Conservation (phyloP, 2,888 invertebrate genomes). For the Heteropelma amictum region DNA sequence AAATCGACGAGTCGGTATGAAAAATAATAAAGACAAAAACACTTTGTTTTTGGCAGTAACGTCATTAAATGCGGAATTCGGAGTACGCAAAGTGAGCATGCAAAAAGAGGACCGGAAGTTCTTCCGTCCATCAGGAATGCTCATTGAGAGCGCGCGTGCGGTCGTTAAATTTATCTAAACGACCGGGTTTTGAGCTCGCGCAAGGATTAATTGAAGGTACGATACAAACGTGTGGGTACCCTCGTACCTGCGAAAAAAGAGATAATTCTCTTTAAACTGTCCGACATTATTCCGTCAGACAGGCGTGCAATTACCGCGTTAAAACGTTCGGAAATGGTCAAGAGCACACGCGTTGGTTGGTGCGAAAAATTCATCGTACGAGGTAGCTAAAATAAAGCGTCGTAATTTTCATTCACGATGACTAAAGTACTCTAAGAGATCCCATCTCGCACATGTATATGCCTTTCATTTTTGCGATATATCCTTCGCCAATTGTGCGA, state of each 20-base stretch:
- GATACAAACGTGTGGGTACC: slow-evolving; percentile 9
- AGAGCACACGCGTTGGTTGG: slow-evolving; percentile 2
- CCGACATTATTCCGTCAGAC: slow-evolving; percentile 61
- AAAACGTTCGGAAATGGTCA: slow-evolving; percentile 28
- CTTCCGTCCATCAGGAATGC: slow-evolving; percentile 19
- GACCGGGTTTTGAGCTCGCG: slow-evolving; percentile 1
- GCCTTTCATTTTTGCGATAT: neutral
- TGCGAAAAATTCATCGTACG: slow-evolving; percentile 21
- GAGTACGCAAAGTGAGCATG: too few species aligned
- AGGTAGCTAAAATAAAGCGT: slow-evolving; percentile 34
- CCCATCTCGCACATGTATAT: too few species aligned
- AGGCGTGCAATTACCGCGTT: slow-evolving; percentile 43
- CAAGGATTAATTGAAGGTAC: slow-evolving; percentile 40
- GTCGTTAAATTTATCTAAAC: slow-evolving; percentile 42
- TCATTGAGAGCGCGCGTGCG: slow-evolving; percentile 30
- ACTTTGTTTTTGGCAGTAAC: too few species aligned
- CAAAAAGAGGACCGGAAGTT: slow-evolving; percentile 10
- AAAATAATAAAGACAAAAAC: too few species aligned
- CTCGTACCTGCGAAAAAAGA: neutral
- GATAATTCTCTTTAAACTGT: slow-evolving; percentile 30
- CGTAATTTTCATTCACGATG: slow-evolving; percentile 21
- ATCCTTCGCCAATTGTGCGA: slow-evolving; percentile 9
- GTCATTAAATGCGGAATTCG: too few species aligned
- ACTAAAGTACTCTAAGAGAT: too few species aligned
- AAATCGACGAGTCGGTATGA: too few species aligned